Base-by-base conservation (phyloP, 2,797 vertebrate genomes). In the Hypotaenidia okinawae region DNA sequence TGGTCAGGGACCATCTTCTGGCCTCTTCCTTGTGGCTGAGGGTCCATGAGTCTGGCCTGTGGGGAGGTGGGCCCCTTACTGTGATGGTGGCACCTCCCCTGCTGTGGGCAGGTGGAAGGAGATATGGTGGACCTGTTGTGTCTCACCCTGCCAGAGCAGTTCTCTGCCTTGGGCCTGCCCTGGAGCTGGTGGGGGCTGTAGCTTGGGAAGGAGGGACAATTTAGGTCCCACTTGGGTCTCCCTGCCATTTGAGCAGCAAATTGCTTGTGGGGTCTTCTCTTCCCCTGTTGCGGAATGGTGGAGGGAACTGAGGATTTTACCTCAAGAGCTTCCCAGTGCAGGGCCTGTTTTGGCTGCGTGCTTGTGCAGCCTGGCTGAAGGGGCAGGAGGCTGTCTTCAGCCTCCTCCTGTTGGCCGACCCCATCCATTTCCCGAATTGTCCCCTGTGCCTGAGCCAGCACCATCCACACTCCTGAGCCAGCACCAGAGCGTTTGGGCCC, bases 41-140 rank as follows among this genome's bases (percentile, higher is more conserved):
- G 75, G 54, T 16, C 10, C 28, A 30, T 30, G 52, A 54, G 28
- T 54, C 16, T 11, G 28, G 27, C 27, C 28, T 54, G 52, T 30
- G 28, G 27, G 52, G 28, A 92, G 69, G 58, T 62, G 93, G 82
- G 88, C 92, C 90, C 82, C 96, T 98, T 97, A 93, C 95, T 93
- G 93, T 97, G 95, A 97, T 3, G 28, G 98, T 95, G 96, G 79
- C 51, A 52, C 49, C 93, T n/a, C 86, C 87, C 84, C 41, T 8
- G 3, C 14, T 23, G 30, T 12, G 27, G 23, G 27, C 1, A 3
- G 28, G 54, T 5, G 25, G 22, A n/a, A 45, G 37, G 32, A 33
- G 32, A 49, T 10, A 0, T 35, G 64, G 64, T 2, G 8, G 72
- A 32, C 22, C 6, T 0, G 11, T n/a, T 32, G 49, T 78, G 43